Evolutionary conservation across 2,888 invertebrate species (phyloP).

Genomic region (Ommatoiulus sabulosus): DNA sequence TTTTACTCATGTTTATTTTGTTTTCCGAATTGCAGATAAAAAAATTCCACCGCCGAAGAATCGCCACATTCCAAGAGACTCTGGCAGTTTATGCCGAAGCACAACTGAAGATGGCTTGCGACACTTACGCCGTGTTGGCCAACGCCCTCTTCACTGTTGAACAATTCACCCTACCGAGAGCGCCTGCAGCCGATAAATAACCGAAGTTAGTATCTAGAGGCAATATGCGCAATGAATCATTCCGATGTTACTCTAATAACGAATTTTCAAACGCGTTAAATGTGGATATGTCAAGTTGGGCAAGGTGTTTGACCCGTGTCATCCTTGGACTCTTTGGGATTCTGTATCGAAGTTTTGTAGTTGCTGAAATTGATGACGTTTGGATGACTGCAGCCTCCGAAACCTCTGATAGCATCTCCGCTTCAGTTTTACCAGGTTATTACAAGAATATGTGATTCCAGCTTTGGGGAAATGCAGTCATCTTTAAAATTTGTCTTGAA

Average conservation of each 20-base stretch:
- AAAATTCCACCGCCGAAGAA: slow-evolving; percentile 63
- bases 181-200: background rate
- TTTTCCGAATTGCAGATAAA: slow-evolving; percentile 58
- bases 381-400: background rate
- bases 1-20: background rate
- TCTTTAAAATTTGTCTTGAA: too few relatives aligned
- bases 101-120: slow-evolving; percentile 66
- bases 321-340: background rate
- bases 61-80: slow-evolving; percentile 64
- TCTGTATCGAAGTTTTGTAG: background rate
- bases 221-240: background rate
- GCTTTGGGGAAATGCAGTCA: too few relatives aligned
- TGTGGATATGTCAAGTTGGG: background rate
- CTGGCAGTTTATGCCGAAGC: slow-evolving; percentile 65
- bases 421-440: background rate
- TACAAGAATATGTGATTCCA: background rate
- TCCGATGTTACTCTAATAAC: background rate
- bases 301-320: background rate
- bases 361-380: background rate
- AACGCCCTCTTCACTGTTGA: slow-evolving; percentile 54
- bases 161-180: slow-evolving; percentile 49
- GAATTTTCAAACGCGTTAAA: background rate
- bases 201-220: background rate
- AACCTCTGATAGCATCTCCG: background rate
- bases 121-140: slow-evolving; percentile 62